These are phyloP conservation scores for Euthynnus affinis DNA, from an alignment of 2,797 vertebrate species.

Conservation along the genomic window DNA sequence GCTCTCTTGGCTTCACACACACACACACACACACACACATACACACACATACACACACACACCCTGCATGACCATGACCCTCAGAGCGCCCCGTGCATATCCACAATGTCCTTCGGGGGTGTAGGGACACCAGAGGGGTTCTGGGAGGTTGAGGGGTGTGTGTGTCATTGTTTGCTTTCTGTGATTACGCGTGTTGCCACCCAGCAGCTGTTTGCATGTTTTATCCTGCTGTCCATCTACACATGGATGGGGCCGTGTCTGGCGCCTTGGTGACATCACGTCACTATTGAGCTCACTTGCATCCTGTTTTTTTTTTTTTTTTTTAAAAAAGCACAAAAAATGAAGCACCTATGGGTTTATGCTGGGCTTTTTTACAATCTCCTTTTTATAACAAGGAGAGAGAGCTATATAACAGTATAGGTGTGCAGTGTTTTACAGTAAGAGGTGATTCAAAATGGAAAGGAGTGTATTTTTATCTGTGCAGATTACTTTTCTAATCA, in stretches of 20 bases:
- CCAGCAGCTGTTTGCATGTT: conserved; percentile 83
- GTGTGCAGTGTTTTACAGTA: neutral
- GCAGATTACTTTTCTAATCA: neutral
- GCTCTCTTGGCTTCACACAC: conserved; percentile 59
- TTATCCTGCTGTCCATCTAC: conserved; percentile 65
- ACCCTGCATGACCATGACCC: conserved; percentile 72
- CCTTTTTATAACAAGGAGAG: neutral
- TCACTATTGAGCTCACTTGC: conserved; percentile 18
- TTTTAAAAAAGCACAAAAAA: neutral
- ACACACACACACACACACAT: conserved; percentile 33
- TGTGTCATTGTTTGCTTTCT: conserved; percentile 78
- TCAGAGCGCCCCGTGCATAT: conserved; percentile 61
- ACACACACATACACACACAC: conserved; percentile 52
- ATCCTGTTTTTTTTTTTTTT: neutral
- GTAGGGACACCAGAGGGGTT: conserved; percentile 67
- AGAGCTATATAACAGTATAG: neutral
- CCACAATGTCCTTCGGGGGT: conserved; percentile 68
- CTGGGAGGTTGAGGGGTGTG: conserved; percentile 61
- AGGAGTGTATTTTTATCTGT: neutral
- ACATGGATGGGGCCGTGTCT: conserved; percentile 57
- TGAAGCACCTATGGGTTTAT: neutral
- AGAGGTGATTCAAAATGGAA: neutral
- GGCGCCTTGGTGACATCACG: conserved; percentile 70
- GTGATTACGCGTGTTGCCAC: conserved; percentile 77
- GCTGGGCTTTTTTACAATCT: neutral